Percentiles rank a stretch among this genome's conserved stretches.
Evolutionary conservation across 2,113 vertebrate genomes (phyloP).

Genomic region (Pterocles gutturalis): DNA sequence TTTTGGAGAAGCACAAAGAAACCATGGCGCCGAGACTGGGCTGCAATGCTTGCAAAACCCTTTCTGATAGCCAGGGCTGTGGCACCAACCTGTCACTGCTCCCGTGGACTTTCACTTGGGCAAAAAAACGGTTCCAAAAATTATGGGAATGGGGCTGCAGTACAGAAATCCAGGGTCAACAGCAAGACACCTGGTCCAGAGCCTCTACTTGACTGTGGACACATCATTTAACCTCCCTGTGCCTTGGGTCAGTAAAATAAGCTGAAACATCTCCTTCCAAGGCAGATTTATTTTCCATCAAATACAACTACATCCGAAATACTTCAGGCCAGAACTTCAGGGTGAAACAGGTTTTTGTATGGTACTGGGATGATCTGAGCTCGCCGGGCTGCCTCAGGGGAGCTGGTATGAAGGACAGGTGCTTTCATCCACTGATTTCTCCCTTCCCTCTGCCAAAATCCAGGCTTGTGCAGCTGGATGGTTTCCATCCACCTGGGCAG

Average conservation of each 20-base stretch:
- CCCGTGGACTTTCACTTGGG: neutral
- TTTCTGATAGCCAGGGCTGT: neutral
- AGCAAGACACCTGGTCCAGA: neutral
- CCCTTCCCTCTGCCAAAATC: neutral
- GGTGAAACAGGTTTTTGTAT: rapidly evolving
- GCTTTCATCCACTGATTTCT: neutral
- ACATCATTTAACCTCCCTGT: neutral
- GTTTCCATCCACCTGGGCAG: conserved; percentile 12
- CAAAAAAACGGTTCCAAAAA: neutral
- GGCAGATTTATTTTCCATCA: neutral
- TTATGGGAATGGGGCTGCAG: neutral
- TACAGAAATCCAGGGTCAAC: neutral
- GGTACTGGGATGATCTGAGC: neutral
- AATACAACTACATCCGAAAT: rapidly evolving
- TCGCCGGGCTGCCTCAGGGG: neutral
- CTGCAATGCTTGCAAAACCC: neutral
- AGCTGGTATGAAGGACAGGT: neutral
- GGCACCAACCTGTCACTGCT: neutral
- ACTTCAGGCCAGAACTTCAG: neutral
- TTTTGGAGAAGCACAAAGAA: neutral
- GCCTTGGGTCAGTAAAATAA: neutral
- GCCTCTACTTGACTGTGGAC: neutral
- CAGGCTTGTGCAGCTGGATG: neutral
- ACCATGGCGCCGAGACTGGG: neutral
- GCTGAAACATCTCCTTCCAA: neutral